These are phyloP conservation scores for Oreochromis niloticus DNA, from an alignment of 2,113 vertebrate species.

Conservation along the genomic window DNA sequence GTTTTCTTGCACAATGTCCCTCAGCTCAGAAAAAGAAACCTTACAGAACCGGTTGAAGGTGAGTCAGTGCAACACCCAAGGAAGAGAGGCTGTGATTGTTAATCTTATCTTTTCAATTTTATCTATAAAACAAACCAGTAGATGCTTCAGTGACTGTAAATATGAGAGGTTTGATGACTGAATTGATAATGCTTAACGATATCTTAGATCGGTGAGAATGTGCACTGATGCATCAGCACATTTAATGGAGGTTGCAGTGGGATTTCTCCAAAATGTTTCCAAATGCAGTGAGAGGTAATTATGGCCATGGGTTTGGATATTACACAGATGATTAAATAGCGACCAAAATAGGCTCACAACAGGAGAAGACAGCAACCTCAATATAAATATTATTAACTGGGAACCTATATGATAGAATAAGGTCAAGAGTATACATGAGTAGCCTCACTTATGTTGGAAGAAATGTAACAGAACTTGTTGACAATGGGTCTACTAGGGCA, in stretches of 20 bases:
- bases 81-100: neutral
- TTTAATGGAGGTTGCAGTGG: neutral
- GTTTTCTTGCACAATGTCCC: neutral
- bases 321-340: neutral
- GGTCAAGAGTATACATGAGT: too few relatives aligned
- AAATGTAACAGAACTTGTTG: too few relatives aligned
- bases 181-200: neutral
- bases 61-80: neutral
- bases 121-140: neutral
- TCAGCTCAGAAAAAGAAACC: neutral
- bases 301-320: neutral
- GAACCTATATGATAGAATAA: too few relatives aligned
- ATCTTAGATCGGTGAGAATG: neutral
- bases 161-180: neutral
- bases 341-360: neutral
- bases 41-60: neutral
- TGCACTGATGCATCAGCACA: neutral
- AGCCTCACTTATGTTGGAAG: too few relatives aligned
- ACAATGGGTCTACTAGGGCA: too few relatives aligned
- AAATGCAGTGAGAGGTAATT: neutral
- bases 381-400: neutral
- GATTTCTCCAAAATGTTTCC: neutral
- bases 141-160: neutral
- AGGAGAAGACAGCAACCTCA: neutral
- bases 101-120: neutral